phyloP scores from a whole-genome alignment of 2,113 vertebrate species.

The Beaufortia kweichowensis region DNA sequence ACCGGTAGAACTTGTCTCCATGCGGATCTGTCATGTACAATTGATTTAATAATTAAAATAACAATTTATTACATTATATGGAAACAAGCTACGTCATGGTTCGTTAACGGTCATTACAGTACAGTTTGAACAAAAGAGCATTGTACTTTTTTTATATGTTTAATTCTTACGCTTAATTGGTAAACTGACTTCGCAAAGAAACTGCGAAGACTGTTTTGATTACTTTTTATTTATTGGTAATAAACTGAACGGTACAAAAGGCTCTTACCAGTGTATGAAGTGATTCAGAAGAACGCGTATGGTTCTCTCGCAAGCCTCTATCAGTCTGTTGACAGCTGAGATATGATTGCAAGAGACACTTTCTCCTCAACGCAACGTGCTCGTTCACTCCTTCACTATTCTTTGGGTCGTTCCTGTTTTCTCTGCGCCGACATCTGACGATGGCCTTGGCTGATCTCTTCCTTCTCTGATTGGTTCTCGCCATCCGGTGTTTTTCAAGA shows the following conservation, averaged over 20 bases:
- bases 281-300: background rate
- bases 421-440: constrained; percentile 39
- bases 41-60: background rate
- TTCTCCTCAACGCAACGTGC: background rate
- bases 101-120: background rate
- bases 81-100: background rate
- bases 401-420: constrained; percentile 28
- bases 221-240: background rate
- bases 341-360: constrained; percentile 9
- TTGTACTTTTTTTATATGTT: background rate
- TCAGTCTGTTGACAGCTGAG: constrained; percentile 16
- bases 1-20: constrained; percentile 3
- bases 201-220: background rate
- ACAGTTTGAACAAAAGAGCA: background rate
- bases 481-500: background rate
- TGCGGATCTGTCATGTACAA: background rate
- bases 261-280: constrained; percentile 23
- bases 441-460: constrained; percentile 46
- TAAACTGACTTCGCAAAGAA: background rate
- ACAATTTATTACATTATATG: background rate
- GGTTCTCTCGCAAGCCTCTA: background rate
- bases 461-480: constrained; percentile 44
- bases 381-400: background rate
- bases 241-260: background rate
- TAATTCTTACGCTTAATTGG: background rate